phyloP scores from a whole-genome alignment of 2,888 invertebrate species.

The Eupeodes luniger region DNA sequence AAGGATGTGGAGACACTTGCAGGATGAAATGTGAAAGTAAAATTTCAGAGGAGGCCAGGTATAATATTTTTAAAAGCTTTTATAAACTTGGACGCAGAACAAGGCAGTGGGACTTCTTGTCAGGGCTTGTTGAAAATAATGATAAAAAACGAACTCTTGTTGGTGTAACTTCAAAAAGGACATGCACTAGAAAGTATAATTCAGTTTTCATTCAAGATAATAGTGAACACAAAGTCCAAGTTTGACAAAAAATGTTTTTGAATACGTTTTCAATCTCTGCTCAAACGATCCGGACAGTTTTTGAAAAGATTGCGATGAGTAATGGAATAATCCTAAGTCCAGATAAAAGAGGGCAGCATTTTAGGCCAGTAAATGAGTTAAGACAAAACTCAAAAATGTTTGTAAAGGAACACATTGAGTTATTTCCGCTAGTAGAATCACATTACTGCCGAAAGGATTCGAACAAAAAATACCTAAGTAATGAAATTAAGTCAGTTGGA shows the following conservation, averaged over 20 bases:
- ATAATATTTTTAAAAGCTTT: constrained; percentile 37
- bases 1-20: constrained; percentile 35
- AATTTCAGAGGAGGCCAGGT: constrained; percentile 31
- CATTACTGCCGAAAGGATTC: too few relatives aligned
- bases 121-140: constrained; percentile 33
- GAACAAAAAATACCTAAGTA: constrained; percentile 11
- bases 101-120: constrained; percentile 34
- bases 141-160: neutral
- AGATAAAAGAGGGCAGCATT: constrained; percentile 43
- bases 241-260: constrained; percentile 45
- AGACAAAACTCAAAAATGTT: constrained; percentile 27
- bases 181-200: constrained; percentile 33
- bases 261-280: constrained; percentile 38
- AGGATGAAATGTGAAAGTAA: constrained; percentile 35
- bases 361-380: constrained; percentile 37
- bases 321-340: constrained; percentile 12
- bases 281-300: constrained; percentile 36
- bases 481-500: constrained; percentile 24
- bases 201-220: constrained; percentile 16
- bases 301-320: constrained; percentile 14
- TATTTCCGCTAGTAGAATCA: too few relatives aligned
- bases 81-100: constrained; percentile 45
- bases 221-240: constrained; percentile 33
- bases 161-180: constrained; percentile 24
- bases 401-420: constrained; percentile 24